phyloP scores from a whole-genome alignment of 2,797 vertebrate species.

The Sciaenops ocellatus region DNA sequence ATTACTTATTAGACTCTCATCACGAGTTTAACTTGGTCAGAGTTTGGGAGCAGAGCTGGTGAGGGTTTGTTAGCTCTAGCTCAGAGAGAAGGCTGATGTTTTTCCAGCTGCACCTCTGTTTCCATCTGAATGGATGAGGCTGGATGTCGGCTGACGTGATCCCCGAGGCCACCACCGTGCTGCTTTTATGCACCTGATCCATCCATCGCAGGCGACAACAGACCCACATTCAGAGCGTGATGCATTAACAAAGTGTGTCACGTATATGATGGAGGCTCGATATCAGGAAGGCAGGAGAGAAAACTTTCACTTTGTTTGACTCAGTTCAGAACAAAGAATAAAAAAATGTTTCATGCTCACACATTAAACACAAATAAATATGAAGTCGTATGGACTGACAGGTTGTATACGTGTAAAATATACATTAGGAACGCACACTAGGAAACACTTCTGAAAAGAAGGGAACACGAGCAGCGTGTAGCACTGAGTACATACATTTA shows the following conservation, averaged over 20 bases:
- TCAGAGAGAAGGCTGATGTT: neutral
- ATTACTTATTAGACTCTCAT: conserved; percentile 39
- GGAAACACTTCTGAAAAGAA: too few relatives aligned
- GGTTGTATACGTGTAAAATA: too few relatives aligned
- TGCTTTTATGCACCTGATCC: neutral
- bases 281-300: too few relatives aligned
- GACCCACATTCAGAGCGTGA: neutral
- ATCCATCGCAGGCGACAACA: neutral
- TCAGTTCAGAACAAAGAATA: too few relatives aligned
- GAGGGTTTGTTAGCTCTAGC: neutral
- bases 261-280: neutral
- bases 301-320: too few relatives aligned
- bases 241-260: neutral
- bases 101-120: neutral
- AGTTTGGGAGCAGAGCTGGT: conserved; percentile 7
- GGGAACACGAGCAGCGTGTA: too few relatives aligned
- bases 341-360: neutral
- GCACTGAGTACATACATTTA: too few relatives aligned
- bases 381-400: neutral
- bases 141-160: neutral
- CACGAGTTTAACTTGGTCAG: conserved; percentile 20
- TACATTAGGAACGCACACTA: too few relatives aligned
- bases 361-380: neutral
- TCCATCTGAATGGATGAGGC: neutral
- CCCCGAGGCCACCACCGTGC: neutral